A percentile compares a stretch with the other conserved stretches of the same genome.
These are phyloP conservation scores for Chamaea fasciata DNA, from an alignment of 2,113 vertebrate species.

Conservation along the genomic window DNA sequence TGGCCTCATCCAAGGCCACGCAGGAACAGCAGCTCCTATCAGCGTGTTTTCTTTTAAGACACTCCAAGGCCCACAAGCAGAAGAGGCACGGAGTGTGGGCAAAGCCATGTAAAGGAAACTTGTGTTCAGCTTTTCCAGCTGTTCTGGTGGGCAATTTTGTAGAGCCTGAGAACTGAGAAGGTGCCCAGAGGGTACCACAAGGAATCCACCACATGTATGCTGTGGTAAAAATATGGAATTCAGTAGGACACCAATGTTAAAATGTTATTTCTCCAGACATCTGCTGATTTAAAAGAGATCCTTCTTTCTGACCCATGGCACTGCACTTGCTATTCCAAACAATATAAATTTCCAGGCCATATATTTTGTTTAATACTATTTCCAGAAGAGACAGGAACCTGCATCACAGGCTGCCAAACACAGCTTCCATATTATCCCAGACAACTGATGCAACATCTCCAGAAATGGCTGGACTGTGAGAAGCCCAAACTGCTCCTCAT, in stretches of 20 bases:
- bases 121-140: neutral
- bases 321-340: neutral
- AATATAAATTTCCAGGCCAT: neutral
- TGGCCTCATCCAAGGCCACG: neutral
- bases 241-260: neutral
- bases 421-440: neutral
- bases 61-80: neutral
- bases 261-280: neutral
- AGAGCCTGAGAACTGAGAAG: neutral
- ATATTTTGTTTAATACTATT: neutral
- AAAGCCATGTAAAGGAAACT: neutral
- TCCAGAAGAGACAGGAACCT: neutral
- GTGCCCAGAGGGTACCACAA: neutral
- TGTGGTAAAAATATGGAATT: neutral
- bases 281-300: neutral
- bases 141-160: neutral
- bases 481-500: neutral
- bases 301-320: neutral
- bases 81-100: fast-evolving
- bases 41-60: neutral
- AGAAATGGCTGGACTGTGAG: neutral
- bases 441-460: neutral
- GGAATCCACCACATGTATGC: neutral
- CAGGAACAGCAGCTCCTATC: neutral
- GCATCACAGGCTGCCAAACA: neutral